Percentiles rank a stretch among this genome's conserved stretches.
phyloP scores from a whole-genome alignment of 2,888 invertebrate species.

The Tenthredo scrophulariae region DNA sequence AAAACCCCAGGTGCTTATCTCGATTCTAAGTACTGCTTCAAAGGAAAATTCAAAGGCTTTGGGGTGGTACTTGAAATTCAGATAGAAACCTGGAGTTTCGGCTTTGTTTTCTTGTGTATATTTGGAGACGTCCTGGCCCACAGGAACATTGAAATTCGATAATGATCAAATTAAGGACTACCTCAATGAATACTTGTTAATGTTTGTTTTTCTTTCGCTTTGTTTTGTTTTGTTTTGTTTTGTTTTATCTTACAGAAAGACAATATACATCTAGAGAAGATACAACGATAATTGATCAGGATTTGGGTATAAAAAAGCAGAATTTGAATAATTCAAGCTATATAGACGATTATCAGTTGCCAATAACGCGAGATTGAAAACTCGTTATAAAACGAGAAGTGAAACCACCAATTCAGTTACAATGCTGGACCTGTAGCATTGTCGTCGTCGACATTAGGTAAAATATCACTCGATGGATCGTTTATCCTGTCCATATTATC shows the following conservation, averaged over 20 bases:
- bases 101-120: too few species aligned
- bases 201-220: not conserved
- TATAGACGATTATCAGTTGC: constrained; percentile 42
- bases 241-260: constrained; percentile 20
- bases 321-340: constrained; percentile 40
- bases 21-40: too few species aligned
- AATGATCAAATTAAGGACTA: too few species aligned
- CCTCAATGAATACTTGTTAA: too few species aligned
- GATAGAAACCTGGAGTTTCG: too few species aligned
- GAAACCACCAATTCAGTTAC: constrained; percentile 64
- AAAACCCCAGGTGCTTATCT: too few species aligned
- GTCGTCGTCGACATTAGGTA: constrained; percentile 79
- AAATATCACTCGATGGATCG: constrained; percentile 79
- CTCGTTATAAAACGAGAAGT: not conserved
- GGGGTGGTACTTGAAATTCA: too few species aligned
- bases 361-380: constrained; percentile 33
- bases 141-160: too few species aligned
- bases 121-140: too few species aligned
- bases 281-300: constrained; percentile 36
- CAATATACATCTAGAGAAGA: constrained; percentile 45
- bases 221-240: not conserved
- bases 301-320: constrained; percentile 48
- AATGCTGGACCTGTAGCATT: constrained; percentile 79
- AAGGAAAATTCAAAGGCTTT: too few species aligned
- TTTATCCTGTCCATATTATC: constrained; percentile 82